Percentiles rank a stretch among this genome's conserved stretches.
phyloP scores from a whole-genome alignment of 2,888 invertebrate species.

The Rapana venosa region DNA sequence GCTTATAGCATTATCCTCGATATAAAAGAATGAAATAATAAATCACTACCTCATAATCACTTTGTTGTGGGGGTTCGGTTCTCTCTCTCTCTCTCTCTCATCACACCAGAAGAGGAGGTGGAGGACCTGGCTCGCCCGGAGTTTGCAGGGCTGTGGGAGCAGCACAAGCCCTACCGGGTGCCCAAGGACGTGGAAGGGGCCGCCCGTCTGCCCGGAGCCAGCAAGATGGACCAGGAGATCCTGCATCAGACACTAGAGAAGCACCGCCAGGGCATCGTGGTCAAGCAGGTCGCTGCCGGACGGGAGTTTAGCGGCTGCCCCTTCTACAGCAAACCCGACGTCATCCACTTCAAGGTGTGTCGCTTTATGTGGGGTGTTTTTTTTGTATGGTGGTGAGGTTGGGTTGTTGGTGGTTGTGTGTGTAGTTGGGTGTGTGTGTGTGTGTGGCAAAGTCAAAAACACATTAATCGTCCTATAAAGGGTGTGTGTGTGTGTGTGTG shows the following conservation, averaged over 20 bases:
- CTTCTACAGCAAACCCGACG: conserved; percentile 77
- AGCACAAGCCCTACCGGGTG: conserved; percentile 73
- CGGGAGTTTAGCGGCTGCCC: conserved; percentile 75
- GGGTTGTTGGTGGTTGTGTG: too few relatives aligned
- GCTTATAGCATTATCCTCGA: too few relatives aligned
- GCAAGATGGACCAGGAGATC: conserved; percentile 78
- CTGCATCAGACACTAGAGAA: conserved; percentile 71
- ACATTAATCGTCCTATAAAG: too few relatives aligned
- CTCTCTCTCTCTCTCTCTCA: too few relatives aligned
- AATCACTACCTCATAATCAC: too few relatives aligned
- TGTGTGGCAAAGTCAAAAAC: too few relatives aligned
- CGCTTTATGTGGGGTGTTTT: neutral
- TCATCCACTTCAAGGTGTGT: conserved; percentile 78
- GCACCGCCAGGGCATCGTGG: conserved; percentile 74
- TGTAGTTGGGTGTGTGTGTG: too few relatives aligned
- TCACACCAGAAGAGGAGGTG: conserved; percentile 57
- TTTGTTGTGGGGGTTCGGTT: too few relatives aligned
- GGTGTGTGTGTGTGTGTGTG: too few relatives aligned
- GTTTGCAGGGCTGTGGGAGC: conserved; percentile 77
- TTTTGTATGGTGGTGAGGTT: too few relatives aligned
- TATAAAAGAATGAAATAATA: too few relatives aligned
- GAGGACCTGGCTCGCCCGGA: conserved; percentile 74
- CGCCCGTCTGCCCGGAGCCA: conserved; percentile 67
- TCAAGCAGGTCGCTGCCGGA: conserved; percentile 76
- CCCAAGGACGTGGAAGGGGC: conserved; percentile 66